Conservation (phyloP, 2,113 vertebrate genomes). For the Ageneiosus marmoratus region DNA sequence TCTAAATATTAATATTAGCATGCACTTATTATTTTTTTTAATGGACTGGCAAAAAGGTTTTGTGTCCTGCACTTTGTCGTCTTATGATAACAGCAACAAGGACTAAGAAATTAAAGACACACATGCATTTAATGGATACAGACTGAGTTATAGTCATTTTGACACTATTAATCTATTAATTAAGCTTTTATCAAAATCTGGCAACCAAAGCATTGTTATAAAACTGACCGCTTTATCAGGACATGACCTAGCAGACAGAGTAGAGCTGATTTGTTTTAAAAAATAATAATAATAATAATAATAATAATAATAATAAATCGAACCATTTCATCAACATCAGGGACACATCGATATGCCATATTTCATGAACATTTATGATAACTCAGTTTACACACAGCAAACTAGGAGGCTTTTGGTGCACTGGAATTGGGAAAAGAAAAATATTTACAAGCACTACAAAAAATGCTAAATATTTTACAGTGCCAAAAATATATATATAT, state of each 20-base stretch:
- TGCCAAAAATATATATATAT: slow-evolving; percentile 65
- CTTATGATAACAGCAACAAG: background rate
- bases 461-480: slow-evolving; percentile 60
- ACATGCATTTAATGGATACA: background rate
- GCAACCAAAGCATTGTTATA: background rate
- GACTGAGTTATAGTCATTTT: slow-evolving; percentile 23
- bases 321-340: slow-evolving; percentile 21
- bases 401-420: slow-evolving; percentile 50
- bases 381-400: slow-evolving; percentile 37
- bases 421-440: slow-evolving; percentile 41
- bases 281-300: too few species aligned
- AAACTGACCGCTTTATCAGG: background rate
- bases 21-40: background rate
- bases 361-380: slow-evolving; percentile 40
- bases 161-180: slow-evolving; percentile 7
- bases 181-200: background rate
- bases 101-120: background rate
- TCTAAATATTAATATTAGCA: slow-evolving; percentile 10
- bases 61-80: background rate
- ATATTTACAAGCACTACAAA: slow-evolving; percentile 65
- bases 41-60: background rate
- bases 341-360: slow-evolving; percentile 20
- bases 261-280: slow-evolving; percentile 14
- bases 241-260: background rate
- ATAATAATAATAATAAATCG: too few species aligned